These are phyloP conservation scores for Darevskia mixta DNA, from an alignment of 2,797 vertebrate species.

Conservation along the genomic window DNA sequence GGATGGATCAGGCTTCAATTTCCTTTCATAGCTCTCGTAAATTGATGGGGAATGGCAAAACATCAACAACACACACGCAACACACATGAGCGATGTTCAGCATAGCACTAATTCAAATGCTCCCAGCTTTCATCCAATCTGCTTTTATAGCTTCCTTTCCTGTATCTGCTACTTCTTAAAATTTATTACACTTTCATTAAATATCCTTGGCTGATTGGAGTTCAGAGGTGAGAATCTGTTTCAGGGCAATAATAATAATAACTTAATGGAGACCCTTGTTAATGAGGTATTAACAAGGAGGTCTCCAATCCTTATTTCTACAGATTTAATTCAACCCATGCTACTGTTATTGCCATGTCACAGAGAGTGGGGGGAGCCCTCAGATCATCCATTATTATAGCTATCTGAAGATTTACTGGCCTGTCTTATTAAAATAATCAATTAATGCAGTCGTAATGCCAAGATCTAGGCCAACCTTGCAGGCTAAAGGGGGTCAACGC, in stretches of 20 bases:
- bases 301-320: conserved; percentile 61
- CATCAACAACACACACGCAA: too few relatives aligned
- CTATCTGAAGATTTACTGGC: conserved; percentile 42
- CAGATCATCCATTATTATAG: conserved; percentile 43
- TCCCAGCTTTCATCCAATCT: conserved; percentile 39
- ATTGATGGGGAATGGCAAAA: too few relatives aligned
- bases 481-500: background rate
- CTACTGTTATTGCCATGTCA: conserved; percentile 64
- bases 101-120: conserved; percentile 37
- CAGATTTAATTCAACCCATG: conserved; percentile 67
- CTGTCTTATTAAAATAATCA: conserved; percentile 51
- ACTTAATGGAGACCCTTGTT: conserved; percentile 65
- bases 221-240: conserved; percentile 44
- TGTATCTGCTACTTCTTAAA: conserved; percentile 42
- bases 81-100: too few relatives aligned
- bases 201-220: conserved; percentile 59
- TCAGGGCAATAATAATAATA: conserved; percentile 61
- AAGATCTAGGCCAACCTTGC: conserved; percentile 27
- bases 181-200: conserved; percentile 63
- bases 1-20: too few relatives aligned
- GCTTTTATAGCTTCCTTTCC: conserved; percentile 39
- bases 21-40: too few relatives aligned
- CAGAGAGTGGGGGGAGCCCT: conserved; percentile 19
- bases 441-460: conserved; percentile 48
- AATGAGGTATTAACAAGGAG: conserved; percentile 68